phyloP scores from a whole-genome alignment of 2,888 invertebrate genomes.

The Abscondita cerata region DNA sequence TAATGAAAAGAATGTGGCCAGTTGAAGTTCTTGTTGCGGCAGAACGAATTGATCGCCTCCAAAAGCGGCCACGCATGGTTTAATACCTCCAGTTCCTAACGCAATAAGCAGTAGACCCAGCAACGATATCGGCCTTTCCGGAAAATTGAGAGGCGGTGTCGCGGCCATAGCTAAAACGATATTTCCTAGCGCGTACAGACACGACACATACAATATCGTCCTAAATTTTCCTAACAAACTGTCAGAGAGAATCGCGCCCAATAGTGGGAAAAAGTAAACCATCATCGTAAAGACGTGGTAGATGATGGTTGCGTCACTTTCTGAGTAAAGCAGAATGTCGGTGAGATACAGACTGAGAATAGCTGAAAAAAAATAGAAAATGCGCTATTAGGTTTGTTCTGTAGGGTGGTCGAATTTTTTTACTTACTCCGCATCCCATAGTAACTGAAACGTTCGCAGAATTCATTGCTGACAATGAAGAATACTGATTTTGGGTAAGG shows the following conservation, averaged over 20 bases:
- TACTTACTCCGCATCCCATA: slow-evolving; percentile 96
- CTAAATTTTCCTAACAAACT: slow-evolving; percentile 89
- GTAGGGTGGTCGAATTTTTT: neutral
- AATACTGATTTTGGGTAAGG: slow-evolving; percentile 88
- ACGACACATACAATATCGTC: slow-evolving; percentile 88
- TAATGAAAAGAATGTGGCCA: slow-evolving; percentile 88
- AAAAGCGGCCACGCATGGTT: slow-evolving; percentile 94
- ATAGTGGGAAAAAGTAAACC: slow-evolving; percentile 86
- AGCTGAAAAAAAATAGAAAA: slow-evolving; percentile 64
- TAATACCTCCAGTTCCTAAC: slow-evolving; percentile 93
- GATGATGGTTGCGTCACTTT: slow-evolving; percentile 80
- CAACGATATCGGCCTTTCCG: slow-evolving; percentile 60
- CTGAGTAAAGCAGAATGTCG: slow-evolving; percentile 74
- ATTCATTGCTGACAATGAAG: slow-evolving; percentile 96
- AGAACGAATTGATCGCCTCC: slow-evolving; percentile 93
- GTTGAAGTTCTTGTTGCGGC: slow-evolving; percentile 78
- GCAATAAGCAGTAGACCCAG: slow-evolving; percentile 79
- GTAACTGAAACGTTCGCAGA: slow-evolving; percentile 96
- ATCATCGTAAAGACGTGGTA: slow-evolving; percentile 91
- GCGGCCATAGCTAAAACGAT: slow-evolving; percentile 76
- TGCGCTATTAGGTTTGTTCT: no score
- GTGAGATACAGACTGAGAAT: slow-evolving; percentile 89
- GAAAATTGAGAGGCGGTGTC: slow-evolving; percentile 67
- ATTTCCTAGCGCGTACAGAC: slow-evolving; percentile 87
- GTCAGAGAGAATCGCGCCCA: slow-evolving; percentile 95